phyloP scores from a whole-genome alignment of 1,140 invertebrate genomes.

The Acyrthosiphon pisum region DNA sequence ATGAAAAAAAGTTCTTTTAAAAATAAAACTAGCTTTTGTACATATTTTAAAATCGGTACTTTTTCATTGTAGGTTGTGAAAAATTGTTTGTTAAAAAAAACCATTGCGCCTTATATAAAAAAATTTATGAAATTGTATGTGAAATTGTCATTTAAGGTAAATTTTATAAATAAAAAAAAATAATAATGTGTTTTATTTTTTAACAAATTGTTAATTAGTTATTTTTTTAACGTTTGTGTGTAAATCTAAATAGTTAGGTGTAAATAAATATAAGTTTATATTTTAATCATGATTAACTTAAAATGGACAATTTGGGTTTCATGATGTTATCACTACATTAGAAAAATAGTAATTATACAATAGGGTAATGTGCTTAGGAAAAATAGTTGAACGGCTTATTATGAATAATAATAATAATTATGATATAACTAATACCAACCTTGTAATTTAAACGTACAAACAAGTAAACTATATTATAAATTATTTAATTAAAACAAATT shows the following conservation, averaged over 20 bases:
- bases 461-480: background rate
- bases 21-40: background rate
- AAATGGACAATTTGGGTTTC: background rate
- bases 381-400: background rate
- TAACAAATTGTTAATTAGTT: background rate
- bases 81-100: background rate
- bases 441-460: background rate
- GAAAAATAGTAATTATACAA: background rate
- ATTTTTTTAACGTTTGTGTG: background rate
- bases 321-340: background rate
- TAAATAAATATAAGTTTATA: background rate
- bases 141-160: background rate
- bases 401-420: background rate
- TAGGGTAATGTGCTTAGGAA: background rate
- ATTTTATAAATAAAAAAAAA: background rate
- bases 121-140: background rate
- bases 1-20: background rate
- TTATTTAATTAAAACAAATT: conserved; percentile 11
- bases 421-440: background rate
- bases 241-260: background rate
- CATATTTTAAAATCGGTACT: background rate
- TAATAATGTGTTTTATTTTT: background rate
- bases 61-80: background rate
- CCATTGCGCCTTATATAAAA: background rate
- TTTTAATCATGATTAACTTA: background rate